Conservation (phyloP, 2,888 invertebrate species). For the Pseudeuparius sepicola region DNA sequence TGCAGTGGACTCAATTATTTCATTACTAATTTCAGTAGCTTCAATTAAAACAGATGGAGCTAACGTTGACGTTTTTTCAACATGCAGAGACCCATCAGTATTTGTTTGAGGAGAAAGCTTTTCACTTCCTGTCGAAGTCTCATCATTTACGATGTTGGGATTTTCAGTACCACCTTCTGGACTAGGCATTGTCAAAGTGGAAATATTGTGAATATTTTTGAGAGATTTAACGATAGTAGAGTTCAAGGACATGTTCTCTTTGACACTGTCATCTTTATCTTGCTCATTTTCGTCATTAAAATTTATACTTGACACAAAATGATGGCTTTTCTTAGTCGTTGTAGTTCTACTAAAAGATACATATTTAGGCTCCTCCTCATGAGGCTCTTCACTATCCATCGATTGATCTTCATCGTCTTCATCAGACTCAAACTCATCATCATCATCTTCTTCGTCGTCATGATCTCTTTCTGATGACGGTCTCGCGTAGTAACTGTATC, state of each 20-base stretch:
- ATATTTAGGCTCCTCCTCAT: conserved; percentile 14
- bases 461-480: not conserved
- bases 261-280: conserved; percentile 12
- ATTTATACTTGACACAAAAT: conserved; percentile 18
- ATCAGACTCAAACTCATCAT: conserved; percentile 18
- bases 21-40: conserved; percentile 13
- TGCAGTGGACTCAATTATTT: conserved; percentile 12
- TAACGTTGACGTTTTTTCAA: conserved; percentile 1
- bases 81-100: not conserved
- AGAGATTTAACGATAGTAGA: conserved; percentile 8
- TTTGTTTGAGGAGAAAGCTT: no score
- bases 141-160: conserved; percentile 5
- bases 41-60: conserved; percentile 9
- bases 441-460: conserved; percentile 5
- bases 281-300: conserved; percentile 21
- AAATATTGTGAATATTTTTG: not conserved
- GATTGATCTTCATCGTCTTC: conserved; percentile 18
- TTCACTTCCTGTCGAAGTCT: conserved; percentile 10
- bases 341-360: conserved; percentile 16
- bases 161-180: conserved; percentile 15
- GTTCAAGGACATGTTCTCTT: conserved; percentile 16
- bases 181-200: conserved; percentile 3
- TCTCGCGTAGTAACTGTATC: no score
- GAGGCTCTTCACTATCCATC: conserved; percentile 5
- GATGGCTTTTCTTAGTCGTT: conserved; percentile 16